phyloP scores from a whole-genome alignment of 2,113 vertebrate genomes.

The Gallinago undulata region DNA sequence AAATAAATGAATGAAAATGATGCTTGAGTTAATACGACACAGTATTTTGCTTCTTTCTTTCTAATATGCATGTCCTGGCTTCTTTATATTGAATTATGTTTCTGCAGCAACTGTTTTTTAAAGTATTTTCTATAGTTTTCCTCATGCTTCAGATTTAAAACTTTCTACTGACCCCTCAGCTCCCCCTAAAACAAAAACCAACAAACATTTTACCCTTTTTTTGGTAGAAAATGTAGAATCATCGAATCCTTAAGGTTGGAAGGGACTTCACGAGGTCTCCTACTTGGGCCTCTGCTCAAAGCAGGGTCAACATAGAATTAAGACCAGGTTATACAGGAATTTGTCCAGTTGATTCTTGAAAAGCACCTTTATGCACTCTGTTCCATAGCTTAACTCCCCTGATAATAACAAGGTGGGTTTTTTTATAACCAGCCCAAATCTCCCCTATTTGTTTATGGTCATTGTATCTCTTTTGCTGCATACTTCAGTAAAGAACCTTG shows the following conservation, averaged over 20 bases:
- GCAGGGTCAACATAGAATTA: neutral
- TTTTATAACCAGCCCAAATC: neutral
- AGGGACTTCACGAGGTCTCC: neutral
- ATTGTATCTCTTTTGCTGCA: fast-evolving
- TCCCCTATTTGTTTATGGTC: neutral
- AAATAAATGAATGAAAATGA: neutral
- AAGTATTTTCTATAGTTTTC: neutral
- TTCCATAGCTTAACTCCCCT: neutral
- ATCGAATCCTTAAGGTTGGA: neutral
- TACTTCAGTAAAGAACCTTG: neutral
- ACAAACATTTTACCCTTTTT: neutral
- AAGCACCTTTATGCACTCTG: neutral
- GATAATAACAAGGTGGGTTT: too few relatives aligned
- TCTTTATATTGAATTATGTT: neutral
- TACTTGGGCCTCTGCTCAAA: neutral
- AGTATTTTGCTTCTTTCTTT: neutral
- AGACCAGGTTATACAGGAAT: neutral
- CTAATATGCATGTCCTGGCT: neutral
- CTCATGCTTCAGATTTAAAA: neutral
- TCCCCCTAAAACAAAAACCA: fast-evolving
- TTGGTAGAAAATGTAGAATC: neutral
- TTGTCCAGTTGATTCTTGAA: neutral
- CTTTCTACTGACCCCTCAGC: neutral
- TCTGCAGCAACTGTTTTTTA: neutral
- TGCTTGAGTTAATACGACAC: neutral